A percentile compares a stretch with the other conserved stretches of the same genome.
These are phyloP conservation scores for Antechinus stuartii DNA, from an alignment of 2,113 vertebrate genomes.

Conservation along the genomic window DNA sequence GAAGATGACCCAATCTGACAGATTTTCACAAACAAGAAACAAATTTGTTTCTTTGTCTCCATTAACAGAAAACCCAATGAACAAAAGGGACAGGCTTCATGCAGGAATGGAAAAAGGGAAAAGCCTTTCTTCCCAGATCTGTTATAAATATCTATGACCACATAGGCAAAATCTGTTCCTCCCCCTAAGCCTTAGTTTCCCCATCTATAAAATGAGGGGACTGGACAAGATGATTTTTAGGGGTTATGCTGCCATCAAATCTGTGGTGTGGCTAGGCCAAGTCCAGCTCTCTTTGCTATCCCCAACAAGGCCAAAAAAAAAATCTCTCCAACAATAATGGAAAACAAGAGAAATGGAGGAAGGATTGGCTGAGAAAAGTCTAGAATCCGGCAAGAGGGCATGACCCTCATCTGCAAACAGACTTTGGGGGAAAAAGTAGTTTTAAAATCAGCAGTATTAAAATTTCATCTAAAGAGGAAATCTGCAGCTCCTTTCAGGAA, in stretches of 20 bases:
- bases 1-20: background rate
- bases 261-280: background rate
- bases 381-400: background rate
- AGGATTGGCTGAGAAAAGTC: background rate
- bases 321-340: background rate
- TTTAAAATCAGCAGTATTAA: background rate
- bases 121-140: background rate
- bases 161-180: background rate
- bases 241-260: background rate
- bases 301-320: background rate
- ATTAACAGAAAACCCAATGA: constrained; percentile 8
- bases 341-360: background rate
- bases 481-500: background rate
- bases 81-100: background rate
- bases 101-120: constrained; percentile 6
- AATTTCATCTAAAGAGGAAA: background rate
- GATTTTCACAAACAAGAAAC: background rate
- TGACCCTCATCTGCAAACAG: background rate
- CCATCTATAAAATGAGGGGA: background rate
- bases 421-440: background rate
- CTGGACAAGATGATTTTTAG: background rate
- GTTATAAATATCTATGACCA: background rate
- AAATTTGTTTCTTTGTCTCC: constrained; percentile 11
- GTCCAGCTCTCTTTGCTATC: background rate
- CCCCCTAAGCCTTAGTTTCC: background rate